A percentile compares a stretch with the other conserved stretches of the same genome.
Evolutionary conservation across 2,113 vertebrate genomes (phyloP).

Genomic region (Phrynocephalus versicolor): DNA sequence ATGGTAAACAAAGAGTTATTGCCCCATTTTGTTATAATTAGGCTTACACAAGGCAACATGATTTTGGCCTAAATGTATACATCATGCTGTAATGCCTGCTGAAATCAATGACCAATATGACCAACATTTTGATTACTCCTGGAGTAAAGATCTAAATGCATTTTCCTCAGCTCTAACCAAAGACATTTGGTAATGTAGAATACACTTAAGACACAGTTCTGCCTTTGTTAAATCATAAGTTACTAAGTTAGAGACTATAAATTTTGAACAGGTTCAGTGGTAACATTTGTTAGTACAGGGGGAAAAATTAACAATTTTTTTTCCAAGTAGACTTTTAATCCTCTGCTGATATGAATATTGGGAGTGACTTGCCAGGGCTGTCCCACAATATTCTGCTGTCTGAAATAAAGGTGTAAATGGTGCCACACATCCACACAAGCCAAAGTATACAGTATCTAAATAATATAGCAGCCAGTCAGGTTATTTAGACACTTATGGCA

Average conservation of each 20-base stretch:
- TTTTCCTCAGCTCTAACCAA: background rate
- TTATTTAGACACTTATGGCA: no score
- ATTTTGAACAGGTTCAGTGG: rapidly evolving
- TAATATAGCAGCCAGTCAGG: no score
- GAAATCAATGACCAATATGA: background rate
- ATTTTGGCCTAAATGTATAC: background rate
- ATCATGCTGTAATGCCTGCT: background rate
- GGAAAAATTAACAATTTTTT: rapidly evolving
- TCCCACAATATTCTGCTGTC: no score
- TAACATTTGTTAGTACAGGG: rapidly evolving
- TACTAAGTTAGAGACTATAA: background rate
- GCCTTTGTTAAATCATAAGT: background rate
- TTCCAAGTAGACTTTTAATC: background rate
- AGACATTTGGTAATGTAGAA: rapidly evolving
- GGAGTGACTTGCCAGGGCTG: no score
- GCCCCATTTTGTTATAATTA: background rate
- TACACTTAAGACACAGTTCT: no score
- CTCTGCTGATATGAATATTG: no score
- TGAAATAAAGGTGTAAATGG: no score
- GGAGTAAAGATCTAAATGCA: background rate
- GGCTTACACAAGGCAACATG: no score
- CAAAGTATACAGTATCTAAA: no score
- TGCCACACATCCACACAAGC: no score
- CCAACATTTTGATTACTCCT: background rate
- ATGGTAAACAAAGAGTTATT: background rate